Conservation (phyloP, 2,888 invertebrate genomes). For the Calephelis perditalis region DNA sequence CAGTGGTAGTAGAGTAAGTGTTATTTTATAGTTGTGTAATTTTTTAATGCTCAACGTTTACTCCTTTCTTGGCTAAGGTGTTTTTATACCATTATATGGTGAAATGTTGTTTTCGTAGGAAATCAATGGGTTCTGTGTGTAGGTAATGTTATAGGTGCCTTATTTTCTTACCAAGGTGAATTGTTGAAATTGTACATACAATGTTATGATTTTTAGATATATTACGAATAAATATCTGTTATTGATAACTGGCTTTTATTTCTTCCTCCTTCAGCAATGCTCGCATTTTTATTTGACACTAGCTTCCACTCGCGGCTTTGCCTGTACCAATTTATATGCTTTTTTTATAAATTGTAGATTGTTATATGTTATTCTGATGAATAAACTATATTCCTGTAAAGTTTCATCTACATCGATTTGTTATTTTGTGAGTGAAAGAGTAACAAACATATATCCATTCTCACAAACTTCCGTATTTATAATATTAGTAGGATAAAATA, state of each 20-base stretch:
- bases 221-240: conserved; percentile 68
- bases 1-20: conserved; percentile 19
- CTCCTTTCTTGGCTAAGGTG: conserved; percentile 47
- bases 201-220: conserved; percentile 67
- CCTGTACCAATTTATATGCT: no score
- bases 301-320: no score
- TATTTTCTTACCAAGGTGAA: conserved; percentile 65
- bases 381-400: no score
- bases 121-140: conserved; percentile 37
- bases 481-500: no score
- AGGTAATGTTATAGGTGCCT: conserved; percentile 56
- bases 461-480: no score
- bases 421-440: no score
- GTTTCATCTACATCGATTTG: no score
- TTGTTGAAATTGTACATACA: conserved; percentile 70
- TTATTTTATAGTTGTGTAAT: conserved; percentile 20
- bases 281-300: no score
- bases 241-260: conserved; percentile 40
- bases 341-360: no score
- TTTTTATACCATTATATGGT: conserved; percentile 45
- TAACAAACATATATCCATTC: no score
- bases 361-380: no score
- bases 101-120: conserved; percentile 50
- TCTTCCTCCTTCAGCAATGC: background rate
- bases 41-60: conserved; percentile 59